Percentiles rank a stretch among this genome's conserved stretches.
Conservation (phyloP, 2,797 vertebrate genomes). For the Onychomys torridus region DNA sequence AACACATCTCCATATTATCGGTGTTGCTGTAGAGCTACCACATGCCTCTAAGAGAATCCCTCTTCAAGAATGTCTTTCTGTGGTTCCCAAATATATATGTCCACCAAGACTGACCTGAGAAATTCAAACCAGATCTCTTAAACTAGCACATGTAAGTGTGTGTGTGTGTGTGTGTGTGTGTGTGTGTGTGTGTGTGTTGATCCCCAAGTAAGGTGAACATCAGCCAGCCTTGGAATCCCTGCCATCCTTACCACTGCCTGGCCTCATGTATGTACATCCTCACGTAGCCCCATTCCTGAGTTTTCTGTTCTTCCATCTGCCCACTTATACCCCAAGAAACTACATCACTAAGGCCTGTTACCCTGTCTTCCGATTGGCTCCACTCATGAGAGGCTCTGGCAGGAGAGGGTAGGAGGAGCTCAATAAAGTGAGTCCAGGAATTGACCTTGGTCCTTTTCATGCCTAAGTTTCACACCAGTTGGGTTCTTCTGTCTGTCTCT, state of each 20-base stretch:
- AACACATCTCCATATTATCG: neutral
- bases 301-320: no score
- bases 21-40: neutral
- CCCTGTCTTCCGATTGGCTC: neutral
- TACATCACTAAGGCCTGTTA: fast-evolving
- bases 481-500: fast-evolving
- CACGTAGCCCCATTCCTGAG: fast-evolving
- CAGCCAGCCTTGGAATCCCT: neutral
- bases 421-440: fast-evolving
- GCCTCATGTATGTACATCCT: neutral
- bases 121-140: neutral
- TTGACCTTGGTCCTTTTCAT: neutral
- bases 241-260: neutral
- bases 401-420: neutral
- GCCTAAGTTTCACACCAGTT: neutral
- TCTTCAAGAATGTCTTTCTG: neutral
- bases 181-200: no score
- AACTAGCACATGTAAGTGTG: neutral
- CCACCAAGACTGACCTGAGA: neutral
- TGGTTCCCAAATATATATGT: neutral
- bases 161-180: no score
- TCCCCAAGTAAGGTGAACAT: no score
- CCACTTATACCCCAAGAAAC: neutral
- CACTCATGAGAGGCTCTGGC: neutral
- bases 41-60: fast-evolving